Percentiles rank a stretch among this genome's conserved stretches.
phyloP scores from a whole-genome alignment of 1,140 invertebrate genomes.

The Eulimnadia texana region DNA sequence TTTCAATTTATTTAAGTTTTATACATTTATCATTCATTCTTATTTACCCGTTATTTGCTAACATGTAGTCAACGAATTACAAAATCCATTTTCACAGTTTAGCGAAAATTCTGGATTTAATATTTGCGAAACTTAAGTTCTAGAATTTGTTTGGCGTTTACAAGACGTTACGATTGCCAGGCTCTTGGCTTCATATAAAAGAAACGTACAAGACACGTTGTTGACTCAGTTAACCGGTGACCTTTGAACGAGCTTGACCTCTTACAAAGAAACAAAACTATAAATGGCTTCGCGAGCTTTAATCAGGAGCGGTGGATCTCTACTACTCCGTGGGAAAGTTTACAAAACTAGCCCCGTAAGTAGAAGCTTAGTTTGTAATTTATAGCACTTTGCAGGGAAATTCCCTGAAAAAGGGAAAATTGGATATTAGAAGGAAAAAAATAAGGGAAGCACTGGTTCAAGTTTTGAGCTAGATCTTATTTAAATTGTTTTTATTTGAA shows the following conservation, averaged over 20 bases:
- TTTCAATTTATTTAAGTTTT: too few species aligned
- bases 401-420: not conserved
- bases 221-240: not conserved
- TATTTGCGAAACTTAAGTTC: not conserved
- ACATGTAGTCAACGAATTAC: too few species aligned
- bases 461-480: not conserved
- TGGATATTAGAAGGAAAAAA: not conserved
- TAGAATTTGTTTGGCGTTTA: not conserved
- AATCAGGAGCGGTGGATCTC: not conserved
- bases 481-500: not conserved
- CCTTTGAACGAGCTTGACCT: not conserved
- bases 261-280: too few species aligned
- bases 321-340: not conserved
- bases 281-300: not conserved
- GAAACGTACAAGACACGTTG: not conserved
- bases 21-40: too few species aligned
- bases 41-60: too few species aligned
- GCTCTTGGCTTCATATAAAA: not conserved
- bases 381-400: not conserved
- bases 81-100: too few species aligned
- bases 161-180: not conserved
- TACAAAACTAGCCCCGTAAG: not conserved
- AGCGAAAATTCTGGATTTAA: not conserved
- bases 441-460: not conserved
- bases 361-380: not conserved